Conservation (phyloP, 2,113 vertebrate species). For the Meles meles region DNA sequence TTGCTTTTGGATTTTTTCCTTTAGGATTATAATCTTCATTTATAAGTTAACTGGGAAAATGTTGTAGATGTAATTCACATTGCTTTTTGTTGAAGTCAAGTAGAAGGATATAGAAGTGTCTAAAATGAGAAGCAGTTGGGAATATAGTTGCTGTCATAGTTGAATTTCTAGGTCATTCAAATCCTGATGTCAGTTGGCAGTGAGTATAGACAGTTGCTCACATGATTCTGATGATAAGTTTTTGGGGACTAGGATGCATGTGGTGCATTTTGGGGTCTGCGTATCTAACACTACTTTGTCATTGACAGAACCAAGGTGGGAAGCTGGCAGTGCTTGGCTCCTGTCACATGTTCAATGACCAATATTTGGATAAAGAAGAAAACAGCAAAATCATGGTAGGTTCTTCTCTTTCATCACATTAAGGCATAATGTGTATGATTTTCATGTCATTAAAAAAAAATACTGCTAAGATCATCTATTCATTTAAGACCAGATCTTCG, state of each 20-base stretch:
- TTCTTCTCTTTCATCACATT: conserved; percentile 6
- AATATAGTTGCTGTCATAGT: neutral
- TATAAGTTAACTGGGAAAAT: neutral
- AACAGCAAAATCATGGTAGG: conserved; percentile 96
- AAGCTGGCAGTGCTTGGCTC: conserved; percentile 95
- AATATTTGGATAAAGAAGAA: conserved; percentile 98
- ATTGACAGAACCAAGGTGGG: conserved; percentile 86
- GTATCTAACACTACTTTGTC: conserved; percentile 38
- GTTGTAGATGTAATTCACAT: neutral
- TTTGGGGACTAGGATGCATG: neutral
- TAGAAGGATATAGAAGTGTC: neutral
- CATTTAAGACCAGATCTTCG: neutral
- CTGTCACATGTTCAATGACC: conserved; percentile 97
- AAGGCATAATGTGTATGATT: neutral
- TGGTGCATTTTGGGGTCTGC: neutral
- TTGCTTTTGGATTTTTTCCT: neutral
- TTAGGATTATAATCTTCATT: neutral
- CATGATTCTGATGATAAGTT: neutral
- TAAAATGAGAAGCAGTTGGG: neutral
- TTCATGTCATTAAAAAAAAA: neutral
- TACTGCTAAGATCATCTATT: neutral
- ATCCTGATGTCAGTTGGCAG: neutral
- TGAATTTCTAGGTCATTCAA: neutral
- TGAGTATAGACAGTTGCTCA: neutral
- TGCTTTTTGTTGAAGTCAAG: conserved; percentile 31